These are phyloP conservation scores for Dynastes grantii DNA, from an alignment of 2,888 invertebrate species.

Conservation along the genomic window DNA sequence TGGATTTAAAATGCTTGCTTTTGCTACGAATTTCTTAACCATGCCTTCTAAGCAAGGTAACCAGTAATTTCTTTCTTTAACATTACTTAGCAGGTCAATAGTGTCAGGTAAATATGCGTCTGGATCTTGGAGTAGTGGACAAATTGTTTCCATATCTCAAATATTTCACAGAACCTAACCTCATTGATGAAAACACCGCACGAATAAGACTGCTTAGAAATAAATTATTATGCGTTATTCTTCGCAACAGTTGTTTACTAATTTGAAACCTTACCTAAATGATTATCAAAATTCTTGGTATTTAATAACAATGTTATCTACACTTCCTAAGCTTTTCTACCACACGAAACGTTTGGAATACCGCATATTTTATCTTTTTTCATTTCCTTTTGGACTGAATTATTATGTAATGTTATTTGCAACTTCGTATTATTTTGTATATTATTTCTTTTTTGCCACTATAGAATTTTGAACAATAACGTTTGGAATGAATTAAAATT, in stretches of 20 bases:
- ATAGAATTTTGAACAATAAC: conserved; percentile 19
- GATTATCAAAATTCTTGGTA: conserved; percentile 37
- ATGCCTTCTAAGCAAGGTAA: conserved; percentile 91
- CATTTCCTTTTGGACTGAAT: conserved; percentile 27
- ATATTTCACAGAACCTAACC: conserved; percentile 52
- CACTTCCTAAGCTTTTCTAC: conserved; percentile 17
- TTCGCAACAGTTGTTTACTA: conserved; percentile 20
- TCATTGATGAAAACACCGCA: conserved; percentile 51
- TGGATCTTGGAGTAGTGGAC: conserved; percentile 85
- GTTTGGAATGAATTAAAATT: conserved; percentile 5
- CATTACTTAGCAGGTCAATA: conserved; percentile 89
- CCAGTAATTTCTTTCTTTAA: conserved; percentile 93
- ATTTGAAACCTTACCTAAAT: conserved; percentile 44
- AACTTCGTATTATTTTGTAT: conserved; percentile 8
- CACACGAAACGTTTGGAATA: conserved; percentile 22
- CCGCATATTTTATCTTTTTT: conserved; percentile 29
- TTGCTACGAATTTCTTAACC: conserved; percentile 87
- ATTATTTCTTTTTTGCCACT: neutral
- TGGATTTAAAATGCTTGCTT: conserved; percentile 86
- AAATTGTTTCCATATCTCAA: conserved; percentile 69
- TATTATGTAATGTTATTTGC: conserved; percentile 38
- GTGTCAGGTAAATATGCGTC: conserved; percentile 92
- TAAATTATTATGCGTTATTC: conserved; percentile 2
- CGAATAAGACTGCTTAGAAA: conserved; percentile 28
- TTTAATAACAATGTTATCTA: conserved; percentile 34